Percentiles rank a stretch among this genome's conserved stretches.
Evolutionary conservation across 1,140 invertebrate genomes (phyloP).

Genomic region (Alviniconcha marisindica): DNA sequence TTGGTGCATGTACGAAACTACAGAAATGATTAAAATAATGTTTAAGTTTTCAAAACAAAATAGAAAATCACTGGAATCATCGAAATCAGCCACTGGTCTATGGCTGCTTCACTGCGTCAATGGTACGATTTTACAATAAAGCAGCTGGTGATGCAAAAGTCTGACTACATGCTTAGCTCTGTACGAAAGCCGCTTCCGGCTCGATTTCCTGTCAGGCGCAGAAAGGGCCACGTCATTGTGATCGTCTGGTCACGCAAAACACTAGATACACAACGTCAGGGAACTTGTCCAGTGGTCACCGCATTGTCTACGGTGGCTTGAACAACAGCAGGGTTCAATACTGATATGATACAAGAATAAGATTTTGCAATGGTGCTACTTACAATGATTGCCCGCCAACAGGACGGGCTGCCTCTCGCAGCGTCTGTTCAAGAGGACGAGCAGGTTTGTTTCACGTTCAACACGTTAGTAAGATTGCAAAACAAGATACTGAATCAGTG

Average conservation of each 20-base stretch:
- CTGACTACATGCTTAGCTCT: too few species aligned
- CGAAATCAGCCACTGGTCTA: too few species aligned
- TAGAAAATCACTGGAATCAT: too few species aligned
- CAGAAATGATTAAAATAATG: too few species aligned
- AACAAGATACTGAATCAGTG: neutral
- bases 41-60: too few species aligned
- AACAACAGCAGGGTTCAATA: neutral
- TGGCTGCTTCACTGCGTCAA: too few species aligned
- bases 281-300: neutral
- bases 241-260: conserved; percentile 24
- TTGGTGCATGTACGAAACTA: conserved; percentile 36
- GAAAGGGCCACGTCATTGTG: conserved; percentile 33
- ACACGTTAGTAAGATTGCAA: too few species aligned
- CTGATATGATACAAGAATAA: conserved; percentile 18
- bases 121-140: too few species aligned
- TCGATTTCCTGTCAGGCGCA: conserved; percentile 41
- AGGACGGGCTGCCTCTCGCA: conserved; percentile 95
- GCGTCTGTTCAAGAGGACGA: conserved; percentile 99
- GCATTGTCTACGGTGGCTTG: neutral
- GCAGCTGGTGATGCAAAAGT: too few species aligned
- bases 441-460: conserved; percentile 85
- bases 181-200: neutral
- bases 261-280: neutral
- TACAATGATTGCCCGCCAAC: conserved; percentile 96
- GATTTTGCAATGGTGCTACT: conserved; percentile 89